Evolutionary conservation across 2,797 vertebrate species (phyloP).

Genomic region (Crocidura indochinensis): DNA sequence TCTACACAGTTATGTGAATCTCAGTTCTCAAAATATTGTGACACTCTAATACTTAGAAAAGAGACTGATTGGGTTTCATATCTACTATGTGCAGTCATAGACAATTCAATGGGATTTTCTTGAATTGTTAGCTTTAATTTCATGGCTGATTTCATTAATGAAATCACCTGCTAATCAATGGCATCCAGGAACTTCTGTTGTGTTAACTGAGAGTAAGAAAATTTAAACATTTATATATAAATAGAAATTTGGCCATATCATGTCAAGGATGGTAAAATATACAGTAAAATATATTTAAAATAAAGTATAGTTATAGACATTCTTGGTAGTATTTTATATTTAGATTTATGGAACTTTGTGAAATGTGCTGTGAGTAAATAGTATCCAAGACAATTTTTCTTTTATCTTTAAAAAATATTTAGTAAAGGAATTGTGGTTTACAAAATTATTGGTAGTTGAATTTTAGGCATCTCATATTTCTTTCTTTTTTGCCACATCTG

Average conservation of each 20-base stretch:
- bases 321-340: background rate
- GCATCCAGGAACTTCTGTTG: background rate
- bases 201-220: background rate
- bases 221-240: background rate
- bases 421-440: too few relatives aligned
- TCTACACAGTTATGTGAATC: slow-evolving; percentile 5
- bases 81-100: background rate
- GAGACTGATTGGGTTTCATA: slow-evolving; percentile 32
- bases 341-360: background rate
- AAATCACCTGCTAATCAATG: slow-evolving; percentile 28
- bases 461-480: too few relatives aligned
- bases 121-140: slow-evolving; percentile 47
- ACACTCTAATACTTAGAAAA: background rate
- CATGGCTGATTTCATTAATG: slow-evolving; percentile 2
- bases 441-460: too few relatives aligned
- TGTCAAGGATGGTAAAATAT: background rate
- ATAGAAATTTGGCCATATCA: slow-evolving; percentile 2
- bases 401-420: background rate
- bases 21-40: slow-evolving; percentile 60
- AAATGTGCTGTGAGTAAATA: background rate
- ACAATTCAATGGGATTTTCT: background rate
- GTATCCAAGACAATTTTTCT: background rate
- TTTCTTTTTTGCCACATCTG: too few relatives aligned
- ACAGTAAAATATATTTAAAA: slow-evolving; percentile 31
- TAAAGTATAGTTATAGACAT: background rate